Base-by-base conservation (phyloP, 2,888 invertebrate genomes). In the Aromia moschata region DNA sequence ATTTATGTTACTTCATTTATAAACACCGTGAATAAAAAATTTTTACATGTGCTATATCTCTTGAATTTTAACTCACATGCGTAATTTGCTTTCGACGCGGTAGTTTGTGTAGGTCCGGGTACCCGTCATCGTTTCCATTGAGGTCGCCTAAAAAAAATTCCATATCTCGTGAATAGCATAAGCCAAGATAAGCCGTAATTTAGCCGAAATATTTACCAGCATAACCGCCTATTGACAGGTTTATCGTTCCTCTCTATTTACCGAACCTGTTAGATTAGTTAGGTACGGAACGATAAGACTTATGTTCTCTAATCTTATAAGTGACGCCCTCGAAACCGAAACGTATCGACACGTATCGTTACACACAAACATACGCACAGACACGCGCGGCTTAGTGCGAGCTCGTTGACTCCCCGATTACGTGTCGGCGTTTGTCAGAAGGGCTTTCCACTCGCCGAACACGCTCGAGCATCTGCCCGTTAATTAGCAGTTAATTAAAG, bases 401-500 rank as follows among this genome's bases (percentile, higher is more conserved):
- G 25, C 25, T 12, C 43, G 25, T 14, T 11, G 49, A 20, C 49
- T 54, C 53, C 4, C 45, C 25, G 46, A 58, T 58, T 46, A 33
- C 51, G 37, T 17, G 40, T 30, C 16, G 52, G 57, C 25, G 25
- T 7, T 52, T 54, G 49, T 44, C 57, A 54, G 43, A 51, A 61
- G 60, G 45, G 60, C 44, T 54, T 57, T 45, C 44, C 57, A 51
- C 54, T 57, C 43, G 41, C 54, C 60, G 53, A 31, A 46, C 54
- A 47, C 36, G 37, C 18, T 20, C 18, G 30, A 38, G 46, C 65
- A 66, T 61, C 65, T 63, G 65, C 55, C 57, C 45, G 63, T 56
- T 63, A 66, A 66, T 66, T 63, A 60, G 56, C 25, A 56, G 62
- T 61, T 66, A 56, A 66, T 66, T 66, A 63, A 45, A 54, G 59